Evolutionary conservation across 1,140 invertebrate species (phyloP).

Genomic region (Aleiodes sp.): DNA sequence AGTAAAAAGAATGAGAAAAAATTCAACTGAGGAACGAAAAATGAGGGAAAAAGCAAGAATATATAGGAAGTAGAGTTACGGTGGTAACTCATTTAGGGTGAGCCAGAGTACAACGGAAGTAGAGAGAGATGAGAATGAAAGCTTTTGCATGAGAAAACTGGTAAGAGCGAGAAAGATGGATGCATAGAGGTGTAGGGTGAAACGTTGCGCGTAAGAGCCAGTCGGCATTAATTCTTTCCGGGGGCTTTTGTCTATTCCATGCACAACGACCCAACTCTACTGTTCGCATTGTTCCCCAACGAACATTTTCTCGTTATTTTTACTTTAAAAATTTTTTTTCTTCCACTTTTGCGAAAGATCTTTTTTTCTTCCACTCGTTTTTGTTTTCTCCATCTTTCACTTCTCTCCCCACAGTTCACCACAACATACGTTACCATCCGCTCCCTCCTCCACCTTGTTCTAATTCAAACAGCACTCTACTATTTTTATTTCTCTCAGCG

Average conservation of each 20-base stretch:
- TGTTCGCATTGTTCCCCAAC: slow-evolving; percentile 33
- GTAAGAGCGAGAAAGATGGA: slow-evolving; percentile 8
- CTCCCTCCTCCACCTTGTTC: not conserved
- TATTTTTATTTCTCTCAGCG: not conserved
- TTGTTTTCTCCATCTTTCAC: not conserved
- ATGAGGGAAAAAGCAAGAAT: not conserved
- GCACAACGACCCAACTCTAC: slow-evolving; percentile 18
- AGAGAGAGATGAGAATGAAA: slow-evolving; percentile 11
- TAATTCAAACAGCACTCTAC: not conserved
- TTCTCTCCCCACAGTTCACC: not conserved
- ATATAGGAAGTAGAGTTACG: slow-evolving; percentile 18
- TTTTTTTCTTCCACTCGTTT: slow-evolving; percentile 1
- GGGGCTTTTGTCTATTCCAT: slow-evolving; percentile 42
- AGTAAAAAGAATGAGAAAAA: too few relatives aligned
- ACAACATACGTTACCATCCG: slow-evolving; percentile 2
- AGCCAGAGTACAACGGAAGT: slow-evolving; percentile 26
- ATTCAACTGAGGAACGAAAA: too few relatives aligned
- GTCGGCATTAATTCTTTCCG: slow-evolving; percentile 50
- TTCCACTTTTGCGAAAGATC: not conserved
- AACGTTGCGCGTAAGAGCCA: slow-evolving; percentile 31
- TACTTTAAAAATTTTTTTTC: not conserved
- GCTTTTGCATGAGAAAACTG: not conserved
- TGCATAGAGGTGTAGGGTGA: slow-evolving; percentile 7
- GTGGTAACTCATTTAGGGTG: slow-evolving; percentile 45
- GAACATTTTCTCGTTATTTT: not conserved